Percentiles rank a stretch among this genome's conserved stretches.
Evolutionary conservation across 2,888 invertebrate species (phyloP).

Genomic region (Dugesia japonica): DNA sequence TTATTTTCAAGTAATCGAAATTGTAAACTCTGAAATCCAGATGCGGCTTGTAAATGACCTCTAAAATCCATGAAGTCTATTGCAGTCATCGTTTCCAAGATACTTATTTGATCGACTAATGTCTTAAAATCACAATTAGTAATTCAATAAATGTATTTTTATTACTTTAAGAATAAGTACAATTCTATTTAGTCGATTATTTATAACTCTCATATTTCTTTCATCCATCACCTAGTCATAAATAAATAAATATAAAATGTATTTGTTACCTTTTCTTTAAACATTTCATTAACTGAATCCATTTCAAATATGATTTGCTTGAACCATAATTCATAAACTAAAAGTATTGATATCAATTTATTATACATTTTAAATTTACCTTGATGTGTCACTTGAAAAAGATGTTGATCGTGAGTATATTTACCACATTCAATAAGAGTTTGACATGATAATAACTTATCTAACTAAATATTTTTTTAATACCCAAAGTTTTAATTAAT

Average conservation of each 20-base stretch:
- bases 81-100: constrained; percentile 95
- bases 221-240: constrained; percentile 59
- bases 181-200: constrained; percentile 73
- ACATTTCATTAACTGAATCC: constrained; percentile 70
- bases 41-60: constrained; percentile 74
- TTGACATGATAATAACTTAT: constrained; percentile 67
- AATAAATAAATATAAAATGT: neutral
- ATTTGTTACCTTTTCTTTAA: constrained; percentile 54
- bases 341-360: constrained; percentile 35
- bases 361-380: constrained; percentile 52
- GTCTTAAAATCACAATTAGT: constrained; percentile 53
- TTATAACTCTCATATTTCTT: constrained; percentile 72
- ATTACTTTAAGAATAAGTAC: constrained; percentile 62
- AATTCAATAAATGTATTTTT: constrained; percentile 40
- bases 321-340: constrained; percentile 89
- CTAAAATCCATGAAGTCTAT: constrained; percentile 94
- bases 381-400: constrained; percentile 93
- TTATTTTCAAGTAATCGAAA: constrained; percentile 90
- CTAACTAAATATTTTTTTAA: constrained; percentile 52
- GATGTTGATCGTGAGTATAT: constrained; percentile 81
- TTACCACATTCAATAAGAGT: constrained; percentile 57
- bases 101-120: constrained; percentile 84
- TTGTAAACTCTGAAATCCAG: constrained; percentile 86
- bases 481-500: neutral
- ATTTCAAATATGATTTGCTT: constrained; percentile 93